phyloP scores from a whole-genome alignment of 2,888 invertebrate species.

The Stenichneumon culpator region DNA sequence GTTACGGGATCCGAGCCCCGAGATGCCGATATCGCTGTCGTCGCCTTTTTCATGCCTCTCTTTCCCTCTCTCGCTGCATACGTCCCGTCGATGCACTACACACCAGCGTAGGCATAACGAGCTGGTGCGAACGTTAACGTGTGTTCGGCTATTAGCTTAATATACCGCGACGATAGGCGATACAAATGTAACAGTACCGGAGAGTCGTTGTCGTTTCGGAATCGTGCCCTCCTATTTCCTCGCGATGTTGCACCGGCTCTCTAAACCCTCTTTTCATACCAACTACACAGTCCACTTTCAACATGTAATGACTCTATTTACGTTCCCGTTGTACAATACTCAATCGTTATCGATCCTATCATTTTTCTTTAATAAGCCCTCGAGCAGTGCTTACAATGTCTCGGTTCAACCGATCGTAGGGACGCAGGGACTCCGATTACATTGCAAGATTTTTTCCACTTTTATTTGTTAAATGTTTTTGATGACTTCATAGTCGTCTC shows the following conservation, averaged over 20 bases:
- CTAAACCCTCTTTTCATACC: conserved; percentile 8
- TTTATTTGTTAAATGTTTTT: too few species aligned
- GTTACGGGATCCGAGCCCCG: conserved; percentile 63
- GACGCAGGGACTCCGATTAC: not conserved
- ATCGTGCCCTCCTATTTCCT: conserved; percentile 35
- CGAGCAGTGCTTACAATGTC: conserved; percentile 38
- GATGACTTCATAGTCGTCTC: too few species aligned
- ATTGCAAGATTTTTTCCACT: not conserved
- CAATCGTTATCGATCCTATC: conserved; percentile 51
- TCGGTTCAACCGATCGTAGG: conserved; percentile 18
- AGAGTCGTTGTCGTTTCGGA: conserved; percentile 55
- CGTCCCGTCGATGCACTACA: conserved; percentile 45
- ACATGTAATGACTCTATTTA: conserved; percentile 50
- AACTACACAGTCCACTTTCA: not conserved
- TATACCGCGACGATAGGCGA: conserved; percentile 63
- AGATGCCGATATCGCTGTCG: conserved; percentile 67
- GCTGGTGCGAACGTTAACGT: conserved; percentile 69
- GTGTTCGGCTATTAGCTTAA: conserved; percentile 70
- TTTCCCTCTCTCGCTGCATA: conserved; percentile 39
- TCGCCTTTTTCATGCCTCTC: conserved; percentile 62
- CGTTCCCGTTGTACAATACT: conserved; percentile 2
- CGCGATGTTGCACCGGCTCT: conserved; percentile 13
- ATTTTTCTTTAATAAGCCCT: conserved; percentile 52
- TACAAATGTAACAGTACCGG: conserved; percentile 66
- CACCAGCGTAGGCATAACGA: conserved; percentile 67